phyloP scores from a whole-genome alignment of 2,797 vertebrate species.

The Huso huso region DNA sequence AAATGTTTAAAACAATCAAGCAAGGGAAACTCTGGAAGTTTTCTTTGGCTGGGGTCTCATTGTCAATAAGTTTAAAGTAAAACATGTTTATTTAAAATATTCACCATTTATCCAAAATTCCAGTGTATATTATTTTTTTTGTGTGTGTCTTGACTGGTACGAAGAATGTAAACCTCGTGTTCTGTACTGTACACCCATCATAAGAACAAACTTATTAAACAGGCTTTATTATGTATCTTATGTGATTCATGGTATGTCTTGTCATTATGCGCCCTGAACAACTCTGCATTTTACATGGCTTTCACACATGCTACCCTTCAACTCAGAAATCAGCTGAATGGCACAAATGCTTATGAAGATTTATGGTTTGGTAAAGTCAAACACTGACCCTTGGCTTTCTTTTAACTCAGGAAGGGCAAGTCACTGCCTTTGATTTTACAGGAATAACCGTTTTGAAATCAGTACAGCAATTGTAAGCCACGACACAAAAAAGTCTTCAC shows the following conservation, averaged over 20 bases:
- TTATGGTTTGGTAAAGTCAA: too few species aligned
- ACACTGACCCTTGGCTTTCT: too few species aligned
- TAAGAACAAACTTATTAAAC: conserved; percentile 3
- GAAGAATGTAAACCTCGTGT: not conserved
- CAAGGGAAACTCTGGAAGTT: conserved; percentile 2
- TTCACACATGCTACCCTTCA: too few species aligned
- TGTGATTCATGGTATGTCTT: not conserved
- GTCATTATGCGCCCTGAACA: too few species aligned
- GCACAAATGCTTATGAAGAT: too few species aligned
- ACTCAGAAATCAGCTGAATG: too few species aligned
- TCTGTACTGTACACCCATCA: not conserved
- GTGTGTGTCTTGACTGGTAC: not conserved
- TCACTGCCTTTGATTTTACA: too few species aligned
- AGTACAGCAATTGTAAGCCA: too few species aligned
- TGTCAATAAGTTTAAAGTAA: not conserved
- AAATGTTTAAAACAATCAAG: conserved; percentile 3
- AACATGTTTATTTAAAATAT: not conserved
- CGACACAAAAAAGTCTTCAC: too few species aligned
- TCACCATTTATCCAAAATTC: not conserved
- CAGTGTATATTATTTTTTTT: not conserved
- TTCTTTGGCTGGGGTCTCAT: not conserved
- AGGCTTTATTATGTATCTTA: not conserved
- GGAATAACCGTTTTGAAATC: too few species aligned
- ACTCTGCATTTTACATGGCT: too few species aligned
- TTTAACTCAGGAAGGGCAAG: too few species aligned